Evolutionary conservation across 2,113 vertebrate species (phyloP).

Genomic region (Excalfactoria chinensis): DNA sequence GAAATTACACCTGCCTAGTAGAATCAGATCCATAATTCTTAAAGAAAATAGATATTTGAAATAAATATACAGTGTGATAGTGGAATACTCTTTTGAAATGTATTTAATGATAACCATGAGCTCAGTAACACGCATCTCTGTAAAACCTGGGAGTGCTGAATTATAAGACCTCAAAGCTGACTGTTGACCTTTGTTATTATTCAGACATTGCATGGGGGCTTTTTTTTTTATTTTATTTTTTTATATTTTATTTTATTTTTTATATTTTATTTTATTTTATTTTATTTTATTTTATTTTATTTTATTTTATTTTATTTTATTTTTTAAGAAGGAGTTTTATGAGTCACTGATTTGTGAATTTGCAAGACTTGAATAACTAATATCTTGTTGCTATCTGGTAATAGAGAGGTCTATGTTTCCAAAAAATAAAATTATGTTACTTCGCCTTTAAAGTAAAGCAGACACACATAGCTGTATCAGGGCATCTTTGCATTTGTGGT

Average conservation of each 20-base stretch:
- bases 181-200: slow-evolving; percentile 4
- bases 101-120: slow-evolving; percentile 12
- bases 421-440: not conserved
- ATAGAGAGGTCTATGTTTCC: not conserved
- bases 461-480: not conserved
- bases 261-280: no score
- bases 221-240: not conserved
- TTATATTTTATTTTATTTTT: no score
- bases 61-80: not conserved
- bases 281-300: not conserved
- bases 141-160: slow-evolving; percentile 35
- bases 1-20: slow-evolving; percentile 11
- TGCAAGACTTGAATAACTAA: not conserved
- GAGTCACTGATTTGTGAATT: not conserved
- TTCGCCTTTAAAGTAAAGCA: not conserved
- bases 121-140: not conserved
- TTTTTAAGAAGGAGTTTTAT: not conserved
- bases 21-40: not conserved
- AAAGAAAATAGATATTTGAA: not conserved
- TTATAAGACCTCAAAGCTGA: not conserved
- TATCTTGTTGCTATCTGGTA: not conserved
- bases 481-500: not conserved
- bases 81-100: not conserved
- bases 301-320: no score
- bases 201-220: not conserved